These are phyloP conservation scores for Drosophila gaucha DNA, from an alignment of 2,888 invertebrate genomes.

Conservation along the genomic window DNA sequence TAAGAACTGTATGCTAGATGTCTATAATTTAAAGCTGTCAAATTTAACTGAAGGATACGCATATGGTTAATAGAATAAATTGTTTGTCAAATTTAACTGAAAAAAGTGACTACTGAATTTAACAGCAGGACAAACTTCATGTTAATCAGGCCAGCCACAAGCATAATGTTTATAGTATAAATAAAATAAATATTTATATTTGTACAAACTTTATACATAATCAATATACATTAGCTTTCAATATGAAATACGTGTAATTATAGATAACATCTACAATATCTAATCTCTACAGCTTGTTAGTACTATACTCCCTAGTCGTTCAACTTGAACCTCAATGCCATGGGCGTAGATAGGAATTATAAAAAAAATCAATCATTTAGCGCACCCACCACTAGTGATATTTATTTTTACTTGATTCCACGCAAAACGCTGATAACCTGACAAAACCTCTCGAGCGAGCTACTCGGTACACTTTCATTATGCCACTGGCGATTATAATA, in stretches of 20 bases:
- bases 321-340: constrained; percentile 20
- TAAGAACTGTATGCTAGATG: no score
- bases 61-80: no score
- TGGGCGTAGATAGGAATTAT: background rate
- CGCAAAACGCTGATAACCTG: constrained; percentile 19
- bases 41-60: no score
- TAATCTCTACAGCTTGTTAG: constrained; percentile 4
- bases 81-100: no score
- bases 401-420: background rate
- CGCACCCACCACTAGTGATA: constrained; percentile 3
- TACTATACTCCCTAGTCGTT: background rate
- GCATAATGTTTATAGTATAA: background rate
- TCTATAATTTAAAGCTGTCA: no score
- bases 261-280: background rate
- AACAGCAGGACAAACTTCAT: background rate
- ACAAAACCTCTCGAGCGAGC: constrained; percentile 4
- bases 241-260: constrained; percentile 1
- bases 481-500: constrained; percentile 15
- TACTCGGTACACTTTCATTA: constrained; percentile 9
- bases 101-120: no score
- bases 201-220: no score
- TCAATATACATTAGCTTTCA: no score
- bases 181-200: no score
- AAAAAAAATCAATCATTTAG: constrained; percentile 20
- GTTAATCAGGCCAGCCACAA: background rate